These are phyloP conservation scores for Plodia interpunctella DNA, from an alignment of 1,140 invertebrate genomes.

Conservation along the genomic window DNA sequence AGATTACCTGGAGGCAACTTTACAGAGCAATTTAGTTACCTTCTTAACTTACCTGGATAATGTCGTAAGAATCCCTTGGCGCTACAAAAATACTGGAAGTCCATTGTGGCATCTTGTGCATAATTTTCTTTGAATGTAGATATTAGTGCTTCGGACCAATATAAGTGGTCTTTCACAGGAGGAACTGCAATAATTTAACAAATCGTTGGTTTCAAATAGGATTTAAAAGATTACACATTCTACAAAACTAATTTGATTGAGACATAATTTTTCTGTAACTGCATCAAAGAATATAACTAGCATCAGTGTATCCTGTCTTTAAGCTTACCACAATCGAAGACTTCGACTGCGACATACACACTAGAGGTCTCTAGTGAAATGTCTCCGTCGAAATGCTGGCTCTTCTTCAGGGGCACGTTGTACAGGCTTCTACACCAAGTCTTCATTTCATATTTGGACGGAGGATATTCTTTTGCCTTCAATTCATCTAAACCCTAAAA, in stretches of 20 bases:
- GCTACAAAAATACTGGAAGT: constrained; percentile 95
- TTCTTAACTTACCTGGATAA: constrained; percentile 84
- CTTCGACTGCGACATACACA: constrained; percentile 53
- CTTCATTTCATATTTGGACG: constrained; percentile 25
- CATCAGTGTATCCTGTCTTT: too few relatives aligned
- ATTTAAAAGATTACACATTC: background rate
- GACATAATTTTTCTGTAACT: too few relatives aligned
- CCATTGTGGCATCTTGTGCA: constrained; percentile 85
- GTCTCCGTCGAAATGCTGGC: constrained; percentile 48
- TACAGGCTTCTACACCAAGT: constrained; percentile 41
- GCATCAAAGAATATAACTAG: too few relatives aligned
- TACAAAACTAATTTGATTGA: too few relatives aligned
- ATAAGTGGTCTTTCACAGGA: constrained; percentile 70
- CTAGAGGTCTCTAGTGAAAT: constrained; percentile 51
- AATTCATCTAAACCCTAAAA: constrained; percentile 41
- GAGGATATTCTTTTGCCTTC: constrained; percentile 29
- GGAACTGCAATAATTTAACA: constrained; percentile 70
- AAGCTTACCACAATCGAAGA: constrained; percentile 57
- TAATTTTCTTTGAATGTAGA: constrained; percentile 88
- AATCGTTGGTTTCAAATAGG: too few relatives aligned
- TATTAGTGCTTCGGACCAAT: constrained; percentile 86
- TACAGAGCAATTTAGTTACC: too few relatives aligned
- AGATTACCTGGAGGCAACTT: too few relatives aligned
- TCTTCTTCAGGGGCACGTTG: constrained; percentile 40
- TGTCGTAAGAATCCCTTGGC: constrained; percentile 92